Base-by-base conservation (phyloP, 2,797 vertebrate genomes). In the Cossypha heuglini region DNA sequence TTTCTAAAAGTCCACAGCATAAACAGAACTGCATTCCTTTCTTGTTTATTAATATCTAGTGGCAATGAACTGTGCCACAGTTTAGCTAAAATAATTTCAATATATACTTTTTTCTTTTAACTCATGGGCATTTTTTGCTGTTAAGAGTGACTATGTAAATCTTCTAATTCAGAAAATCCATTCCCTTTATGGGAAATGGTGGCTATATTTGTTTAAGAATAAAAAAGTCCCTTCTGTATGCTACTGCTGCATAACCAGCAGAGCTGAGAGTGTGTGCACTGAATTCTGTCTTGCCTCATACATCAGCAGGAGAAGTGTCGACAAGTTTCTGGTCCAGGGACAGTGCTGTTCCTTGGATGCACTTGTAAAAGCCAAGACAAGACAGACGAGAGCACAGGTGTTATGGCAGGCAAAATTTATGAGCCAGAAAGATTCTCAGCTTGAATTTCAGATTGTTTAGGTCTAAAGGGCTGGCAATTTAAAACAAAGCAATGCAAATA, bases 401-500 rank as follows among this genome's bases (percentile, higher is more conserved):
- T 81, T 94, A 21, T 3, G 45, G 86, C 95, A 95, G 90, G 77
- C 66, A 82, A 73, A 96, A 91, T 90, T 93, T 93, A 94, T 95
- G 90, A 93, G 93, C 82, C 92, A 93, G 86, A 88, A 91, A 96
- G 77, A 87, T 59, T 93, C 88, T 93, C 94, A 96, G 94, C 92
- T 96, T 96, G 94, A 96, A 87, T 94, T 92, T 96, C 90, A 95
- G 84, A 63, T 82, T 94, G 78, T 40, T 92, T 88, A 82, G 92
- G 67, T 96, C 93, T 94, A 79, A 92, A 83, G 80, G 88, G 52
- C 86, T 94, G 84, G 45, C 74, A 88, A 75, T 93, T 91, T 93
- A 63, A 94, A 93, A 55, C 58, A 69, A 82, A 91, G 24, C 62
- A 94, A 79, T 91, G 28, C 72, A 95, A 88, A 92, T 88, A 93